These are phyloP conservation scores for Clarias platycephalus DNA, from an alignment of 2,797 vertebrate species.

Conservation along the genomic window DNA sequence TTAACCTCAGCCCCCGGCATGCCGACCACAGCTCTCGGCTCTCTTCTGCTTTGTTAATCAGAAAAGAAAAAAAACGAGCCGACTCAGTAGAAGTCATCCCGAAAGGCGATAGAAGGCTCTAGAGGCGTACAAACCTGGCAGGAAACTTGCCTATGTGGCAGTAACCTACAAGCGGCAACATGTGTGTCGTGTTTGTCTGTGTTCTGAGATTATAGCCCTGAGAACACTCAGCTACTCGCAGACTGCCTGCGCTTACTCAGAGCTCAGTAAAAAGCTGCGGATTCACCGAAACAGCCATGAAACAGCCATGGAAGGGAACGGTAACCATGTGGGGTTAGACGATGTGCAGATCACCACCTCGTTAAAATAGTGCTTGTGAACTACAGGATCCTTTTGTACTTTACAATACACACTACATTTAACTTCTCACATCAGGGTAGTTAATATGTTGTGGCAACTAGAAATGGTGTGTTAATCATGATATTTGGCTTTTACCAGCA, in stretches of 20 bases:
- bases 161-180: slow-evolving; percentile 45
- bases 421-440: background rate
- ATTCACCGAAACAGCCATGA: slow-evolving; percentile 10
- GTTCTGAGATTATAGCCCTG: slow-evolving; percentile 31
- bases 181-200: slow-evolving; percentile 42
- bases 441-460: background rate
- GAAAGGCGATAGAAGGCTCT: slow-evolving; percentile 33
- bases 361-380: slow-evolving; percentile 3
- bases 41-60: background rate
- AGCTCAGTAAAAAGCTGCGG: slow-evolving; percentile 28
- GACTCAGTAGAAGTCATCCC: slow-evolving; percentile 29
- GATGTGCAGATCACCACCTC: background rate
- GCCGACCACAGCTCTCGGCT: slow-evolving; percentile 2
- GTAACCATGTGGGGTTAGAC: slow-evolving; percentile 4
- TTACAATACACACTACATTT: background rate
- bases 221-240: slow-evolving; percentile 6
- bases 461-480: slow-evolving; percentile 1
- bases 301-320: slow-evolving; percentile 10
- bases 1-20: slow-evolving; percentile 12
- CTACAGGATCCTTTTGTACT: background rate
- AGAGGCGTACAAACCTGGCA: slow-evolving; percentile 48
- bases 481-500: background rate
- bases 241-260: slow-evolving; percentile 21
- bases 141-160: slow-evolving; percentile 57
- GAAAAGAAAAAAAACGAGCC: slow-evolving; percentile 8